phyloP scores from a whole-genome alignment of 1,140 invertebrate species.

The Lysiphlebus fabarum region DNA sequence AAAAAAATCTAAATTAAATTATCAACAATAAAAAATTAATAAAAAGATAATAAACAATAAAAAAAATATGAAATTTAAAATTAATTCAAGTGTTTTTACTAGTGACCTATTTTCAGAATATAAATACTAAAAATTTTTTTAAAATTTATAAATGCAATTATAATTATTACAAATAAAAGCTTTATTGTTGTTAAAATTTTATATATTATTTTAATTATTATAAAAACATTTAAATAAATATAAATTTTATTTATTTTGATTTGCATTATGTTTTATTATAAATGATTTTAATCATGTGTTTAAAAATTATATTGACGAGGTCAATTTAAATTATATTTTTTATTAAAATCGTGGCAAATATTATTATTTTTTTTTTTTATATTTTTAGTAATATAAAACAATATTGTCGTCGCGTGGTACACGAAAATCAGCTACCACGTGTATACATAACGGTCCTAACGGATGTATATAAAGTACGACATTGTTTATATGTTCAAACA shows the following conservation, averaged over 20 bases:
- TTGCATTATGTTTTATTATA: neutral
- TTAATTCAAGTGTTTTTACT: no score
- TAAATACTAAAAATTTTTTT: no score
- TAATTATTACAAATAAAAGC: no score
- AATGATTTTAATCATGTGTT: slow-evolving; percentile 7
- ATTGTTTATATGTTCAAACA: slow-evolving; percentile 7
- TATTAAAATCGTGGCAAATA: slow-evolving; percentile 6
- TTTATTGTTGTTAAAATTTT: no score
- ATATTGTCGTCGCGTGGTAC: slow-evolving; percentile 16
- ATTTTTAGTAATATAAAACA: slow-evolving; percentile 3
- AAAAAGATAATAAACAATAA: no score
- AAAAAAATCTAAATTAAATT: no score
- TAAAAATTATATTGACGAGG: slow-evolving; percentile 7
- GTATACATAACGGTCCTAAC: slow-evolving; percentile 17
- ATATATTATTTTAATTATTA: no score
- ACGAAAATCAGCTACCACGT: slow-evolving; percentile 6
- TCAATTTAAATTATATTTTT: neutral
- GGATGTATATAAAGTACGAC: slow-evolving; percentile 4
- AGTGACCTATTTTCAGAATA: no score
- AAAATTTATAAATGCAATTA: no score
- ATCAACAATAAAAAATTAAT: no score
- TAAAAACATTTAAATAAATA: no score
- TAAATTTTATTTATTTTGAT: neutral
- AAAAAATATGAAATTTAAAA: no score
- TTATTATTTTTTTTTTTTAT: slow-evolving; percentile 8